These are phyloP conservation scores for Sceloporus tristichus DNA, from an alignment of 2,113 vertebrate genomes.

Conservation along the genomic window DNA sequence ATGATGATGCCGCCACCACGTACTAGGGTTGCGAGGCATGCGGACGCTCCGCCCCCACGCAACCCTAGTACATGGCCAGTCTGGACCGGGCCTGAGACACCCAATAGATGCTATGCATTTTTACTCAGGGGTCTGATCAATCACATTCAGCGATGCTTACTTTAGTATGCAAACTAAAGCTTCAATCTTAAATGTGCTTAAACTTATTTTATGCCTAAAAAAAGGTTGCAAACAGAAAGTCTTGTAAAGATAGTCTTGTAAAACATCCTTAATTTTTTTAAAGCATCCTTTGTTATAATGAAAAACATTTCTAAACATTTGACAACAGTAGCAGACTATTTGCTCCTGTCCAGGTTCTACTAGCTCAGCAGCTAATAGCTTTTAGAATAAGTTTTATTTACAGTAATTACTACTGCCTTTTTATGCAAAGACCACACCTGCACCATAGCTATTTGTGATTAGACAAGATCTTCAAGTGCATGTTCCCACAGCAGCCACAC, in stretches of 20 bases:
- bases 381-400: not conserved
- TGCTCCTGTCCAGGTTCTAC: not conserved
- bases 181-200: not conserved
- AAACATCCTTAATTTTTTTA: not conserved
- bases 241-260: not conserved
- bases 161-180: not conserved
- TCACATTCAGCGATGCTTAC: not conserved
- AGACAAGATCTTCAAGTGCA: not conserved
- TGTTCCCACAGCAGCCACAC: not conserved
- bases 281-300: not conserved
- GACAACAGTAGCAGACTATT: not conserved
- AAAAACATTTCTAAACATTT: not conserved
- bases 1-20: too few species aligned
- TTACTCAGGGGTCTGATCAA: not conserved
- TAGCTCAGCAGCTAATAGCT: not conserved
- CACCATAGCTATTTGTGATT: not conserved
- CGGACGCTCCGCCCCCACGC: too few species aligned
- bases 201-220: not conserved
- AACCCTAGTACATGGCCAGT: too few species aligned
- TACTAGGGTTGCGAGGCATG: too few species aligned
- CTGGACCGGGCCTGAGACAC: too few species aligned
- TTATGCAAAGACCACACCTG: not conserved
- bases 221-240: not conserved
- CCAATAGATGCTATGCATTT: too few species aligned
- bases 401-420: not conserved